Conservation (phyloP, 64 coral and sea anemone genomes). For the Pachyseris speciosa region DNA sequence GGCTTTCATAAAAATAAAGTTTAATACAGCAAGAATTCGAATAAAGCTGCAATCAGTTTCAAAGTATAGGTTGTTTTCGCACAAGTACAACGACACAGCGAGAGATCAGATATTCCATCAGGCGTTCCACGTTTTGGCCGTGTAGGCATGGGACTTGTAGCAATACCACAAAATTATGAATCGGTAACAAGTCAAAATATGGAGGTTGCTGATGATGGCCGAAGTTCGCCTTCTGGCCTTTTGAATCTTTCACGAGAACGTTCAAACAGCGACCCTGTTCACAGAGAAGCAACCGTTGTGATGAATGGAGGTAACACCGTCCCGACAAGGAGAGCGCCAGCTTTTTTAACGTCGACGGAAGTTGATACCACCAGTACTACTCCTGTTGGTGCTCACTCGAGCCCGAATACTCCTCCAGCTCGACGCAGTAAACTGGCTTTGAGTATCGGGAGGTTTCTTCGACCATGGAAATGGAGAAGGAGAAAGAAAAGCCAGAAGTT, state of each 20-base stretch:
- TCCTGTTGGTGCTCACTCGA: not conserved
- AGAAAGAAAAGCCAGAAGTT: constrained; percentile 60
- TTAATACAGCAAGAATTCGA: too few relatives aligned
- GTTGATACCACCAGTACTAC: not conserved
- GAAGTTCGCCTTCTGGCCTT: constrained; percentile 18
- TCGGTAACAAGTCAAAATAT: constrained; percentile 14
- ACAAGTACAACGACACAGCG: too few relatives aligned
- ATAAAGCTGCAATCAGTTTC: too few relatives aligned
- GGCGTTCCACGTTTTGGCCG: not conserved
- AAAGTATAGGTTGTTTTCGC: too few relatives aligned
- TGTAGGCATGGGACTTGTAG: not conserved
- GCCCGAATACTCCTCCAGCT: constrained; percentile 20
- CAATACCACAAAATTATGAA: not conserved
- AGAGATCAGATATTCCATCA: too few relatives aligned
- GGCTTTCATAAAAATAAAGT: too few relatives aligned
- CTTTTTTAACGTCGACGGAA: constrained; percentile 34
- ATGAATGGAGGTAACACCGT: constrained; percentile 46
- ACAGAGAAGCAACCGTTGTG: not conserved
- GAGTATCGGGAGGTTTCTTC: constrained; percentile 36
- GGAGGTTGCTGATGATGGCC: not conserved
- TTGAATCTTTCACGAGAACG: constrained; percentile 25
- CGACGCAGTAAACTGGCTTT: constrained; percentile 28
- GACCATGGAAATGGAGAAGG: constrained; percentile 36
- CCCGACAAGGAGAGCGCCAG: constrained; percentile 1
- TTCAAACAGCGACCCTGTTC: constrained; percentile 35